Percentiles rank a stretch among this genome's conserved stretches.
These are phyloP conservation scores for Papilio machaon DNA, from an alignment of 1,140 invertebrate species.

Conservation along the genomic window DNA sequence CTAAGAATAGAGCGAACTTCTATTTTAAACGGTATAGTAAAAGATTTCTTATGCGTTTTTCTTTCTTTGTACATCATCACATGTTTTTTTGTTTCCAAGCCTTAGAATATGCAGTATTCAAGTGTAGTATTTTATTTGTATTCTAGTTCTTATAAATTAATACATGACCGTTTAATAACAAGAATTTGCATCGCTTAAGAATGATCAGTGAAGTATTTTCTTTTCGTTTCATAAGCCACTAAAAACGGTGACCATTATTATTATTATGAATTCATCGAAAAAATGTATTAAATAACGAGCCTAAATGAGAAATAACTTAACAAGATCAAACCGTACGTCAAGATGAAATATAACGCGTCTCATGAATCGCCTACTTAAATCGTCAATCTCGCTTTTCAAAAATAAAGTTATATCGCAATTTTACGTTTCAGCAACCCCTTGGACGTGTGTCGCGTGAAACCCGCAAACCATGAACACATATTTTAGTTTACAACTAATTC, in stretches of 20 bases:
- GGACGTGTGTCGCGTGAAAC: conserved; percentile 62
- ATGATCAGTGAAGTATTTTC: neutral
- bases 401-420: conserved; percentile 78
- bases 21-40: no score
- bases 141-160: no score
- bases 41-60: no score
- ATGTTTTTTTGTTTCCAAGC: no score
- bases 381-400: conserved; percentile 71
- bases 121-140: no score
- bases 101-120: no score
- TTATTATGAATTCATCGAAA: neutral
- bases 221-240: neutral
- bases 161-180: no score
- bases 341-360: conserved; percentile 58
- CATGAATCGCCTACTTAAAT: conserved; percentile 60
- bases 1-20: no score
- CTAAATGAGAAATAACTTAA: conserved; percentile 42
- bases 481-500: neutral
- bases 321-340: conserved; percentile 56
- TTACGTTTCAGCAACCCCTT: conserved; percentile 69
- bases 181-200: no score
- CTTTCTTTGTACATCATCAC: no score
- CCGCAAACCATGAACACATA: conserved; percentile 44
- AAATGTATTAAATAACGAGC: neutral
- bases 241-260: neutral